Evolutionary conservation across 92 coral and sea anemone genomes (phyloP), one percentile per base, ranked within the genome.

Genomic region (Phenganax stokvisi): DNA sequence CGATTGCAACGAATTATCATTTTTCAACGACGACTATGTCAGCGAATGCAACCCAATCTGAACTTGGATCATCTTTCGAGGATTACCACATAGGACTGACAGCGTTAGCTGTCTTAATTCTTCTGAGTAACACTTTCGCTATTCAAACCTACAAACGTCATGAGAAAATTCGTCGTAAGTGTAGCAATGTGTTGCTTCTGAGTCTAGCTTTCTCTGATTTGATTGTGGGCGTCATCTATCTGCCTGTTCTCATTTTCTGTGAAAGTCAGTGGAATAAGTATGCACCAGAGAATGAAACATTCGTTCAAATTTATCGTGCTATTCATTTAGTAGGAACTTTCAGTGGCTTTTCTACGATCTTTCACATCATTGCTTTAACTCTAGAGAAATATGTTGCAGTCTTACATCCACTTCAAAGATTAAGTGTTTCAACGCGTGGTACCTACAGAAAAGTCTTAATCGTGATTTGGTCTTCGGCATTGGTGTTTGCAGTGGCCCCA

Each of bases 131-230:
- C 27, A 4, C 62, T 7, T 62, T 77, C 30, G 81, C 81, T 20
- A 77, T 77, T 47, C 81, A 77, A 44, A 37, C 66, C 2, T 77
- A 77, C 57, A 59, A 30, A 44, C 54, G 71, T 9, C 81, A 77
- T 47, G 71, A 44, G 20, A 77, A 77, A 77, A 44, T 77, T 9
- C 71, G 58, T 10, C 81, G 81, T 7, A 77, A 77, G 27, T 77
- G 64, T 56, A 77, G 81, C 57, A 77, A 77, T 15, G 71, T 60
- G 27, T 37, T 77, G 28, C 54, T 77, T 8, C 71, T 77, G 4
- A 77, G 81, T 44, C 53, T 77, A 44, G 70, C 81, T 6, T 59
- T 77, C 13, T 77, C 81, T 77, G 81, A 77, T 53, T 54, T 77
- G 54, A 25, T 77, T 30, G 53, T 53, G 1, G 81, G 81, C 6